Evolutionary conservation across 2,113 vertebrate genomes (phyloP).

Genomic region (Pardalotus punctatus): DNA sequence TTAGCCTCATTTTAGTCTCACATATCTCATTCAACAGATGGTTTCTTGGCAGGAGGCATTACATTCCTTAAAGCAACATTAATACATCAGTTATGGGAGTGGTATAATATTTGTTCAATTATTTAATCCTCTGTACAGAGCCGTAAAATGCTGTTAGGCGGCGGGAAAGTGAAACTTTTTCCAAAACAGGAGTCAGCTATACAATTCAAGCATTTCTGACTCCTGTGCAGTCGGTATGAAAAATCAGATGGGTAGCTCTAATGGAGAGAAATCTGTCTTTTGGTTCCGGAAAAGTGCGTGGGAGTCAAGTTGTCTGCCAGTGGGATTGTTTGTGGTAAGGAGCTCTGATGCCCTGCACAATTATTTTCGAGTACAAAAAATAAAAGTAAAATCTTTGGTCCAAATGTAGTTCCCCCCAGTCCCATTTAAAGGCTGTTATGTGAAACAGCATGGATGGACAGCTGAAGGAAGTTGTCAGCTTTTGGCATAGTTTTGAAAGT

Average conservation of each 20-base stretch:
- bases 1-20: slow-evolving; percentile 2
- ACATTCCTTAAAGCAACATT: background rate
- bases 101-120: slow-evolving; percentile 4
- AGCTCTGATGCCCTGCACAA: background rate
- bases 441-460: background rate
- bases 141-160: background rate
- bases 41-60: slow-evolving; percentile 8
- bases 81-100: background rate
- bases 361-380: background rate
- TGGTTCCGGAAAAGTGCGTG: background rate
- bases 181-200: background rate
- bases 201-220: background rate
- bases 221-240: background rate
- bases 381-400: background rate
- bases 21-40: slow-evolving; percentile 38
- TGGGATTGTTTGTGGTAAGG: background rate
- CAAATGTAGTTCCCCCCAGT: rapidly evolving
- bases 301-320: background rate
- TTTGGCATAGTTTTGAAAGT: background rate
- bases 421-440: background rate
- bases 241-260: background rate
- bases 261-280: background rate
- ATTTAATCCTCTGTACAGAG: background rate
- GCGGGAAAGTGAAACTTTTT: background rate
- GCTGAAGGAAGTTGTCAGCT: background rate